Conservation (phyloP, 2,888 invertebrate species). For the Serrognathus titanus region DNA sequence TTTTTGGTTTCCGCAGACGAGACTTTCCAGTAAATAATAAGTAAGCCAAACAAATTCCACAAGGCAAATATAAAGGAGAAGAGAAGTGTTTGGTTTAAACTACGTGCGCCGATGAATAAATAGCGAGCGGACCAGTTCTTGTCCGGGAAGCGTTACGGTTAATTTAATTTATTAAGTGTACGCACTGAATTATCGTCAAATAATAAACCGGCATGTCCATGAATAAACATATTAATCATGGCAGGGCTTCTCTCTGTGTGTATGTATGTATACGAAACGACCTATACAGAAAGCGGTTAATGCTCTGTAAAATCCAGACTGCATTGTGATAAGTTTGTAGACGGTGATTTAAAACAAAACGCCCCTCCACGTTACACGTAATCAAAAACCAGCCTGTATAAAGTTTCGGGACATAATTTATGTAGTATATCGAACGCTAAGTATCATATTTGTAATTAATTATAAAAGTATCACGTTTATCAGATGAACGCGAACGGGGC, state of each 20-base stretch:
- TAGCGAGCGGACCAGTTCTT: neutral
- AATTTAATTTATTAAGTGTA: conserved; percentile 12
- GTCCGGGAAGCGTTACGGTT: conserved; percentile 3
- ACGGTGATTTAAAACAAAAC: neutral
- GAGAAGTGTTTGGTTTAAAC: neutral
- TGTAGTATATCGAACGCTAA: no score
- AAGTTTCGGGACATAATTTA: no score
- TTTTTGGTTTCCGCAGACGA: no score
- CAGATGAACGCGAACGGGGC: no score
- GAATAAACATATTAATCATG: conserved; percentile 13
- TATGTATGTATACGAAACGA: neutral
- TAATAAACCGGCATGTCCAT: conserved; percentile 5
- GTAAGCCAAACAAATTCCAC: neutral
- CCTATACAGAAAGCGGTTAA: conserved; percentile 20
- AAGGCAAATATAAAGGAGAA: neutral
- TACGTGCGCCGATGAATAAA: neutral
- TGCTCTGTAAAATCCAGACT: conserved; percentile 28
- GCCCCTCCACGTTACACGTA: no score
- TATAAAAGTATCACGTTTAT: no score
- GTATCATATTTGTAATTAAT: no score
- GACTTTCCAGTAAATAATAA: neutral
- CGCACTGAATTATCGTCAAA: neutral
- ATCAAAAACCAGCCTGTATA: no score
- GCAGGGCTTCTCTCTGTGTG: neutral
- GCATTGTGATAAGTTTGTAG: conserved; percentile 19